Evolutionary conservation across 2,113 vertebrate genomes (phyloP), one percentile per base, ranked within the genome.

Genomic region (Nibea albiflora): DNA sequence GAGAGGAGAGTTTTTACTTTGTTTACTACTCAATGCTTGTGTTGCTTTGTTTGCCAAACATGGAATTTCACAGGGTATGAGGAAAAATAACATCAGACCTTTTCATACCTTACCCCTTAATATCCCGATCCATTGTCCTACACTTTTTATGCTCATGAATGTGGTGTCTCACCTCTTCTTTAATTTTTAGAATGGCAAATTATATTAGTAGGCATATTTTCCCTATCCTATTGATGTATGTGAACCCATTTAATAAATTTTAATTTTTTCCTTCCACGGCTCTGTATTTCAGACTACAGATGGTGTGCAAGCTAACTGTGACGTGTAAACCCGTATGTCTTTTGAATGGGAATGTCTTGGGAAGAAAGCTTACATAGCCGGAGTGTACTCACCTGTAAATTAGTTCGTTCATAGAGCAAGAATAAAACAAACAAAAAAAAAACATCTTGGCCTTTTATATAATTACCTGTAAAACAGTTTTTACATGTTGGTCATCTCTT

Each of bases 401-500:
- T 92, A 94, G 90, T 94, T 93, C 83, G 20, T 94, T 94, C 92
- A 93, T 93, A 92, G 86, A 88, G 87, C 87, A 93, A 93, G 85
- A 93, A 93, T 89, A 90, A 86, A 92, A 89, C 63, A 81, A 87
- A 90, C 67, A 61, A 79, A 85, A 39, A 39, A 79, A 81, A 89
- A 87, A 89, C 89, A 93, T 92, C 87, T 93, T 92, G 90, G 93
- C 93, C 93, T 95, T 95, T 95, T 95, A 94, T 95, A 95, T 93
- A 95, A 94, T 94, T 94, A 94, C 92, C 89, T 93, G 94, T 95
- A 94, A 93, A 90, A 92, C 92, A 67, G 90, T 95, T 95, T 95
- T 94, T 95, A 95, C 94, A 94, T 95, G 94, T 94, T 80, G 89
- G 90, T 95, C 94, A 95, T 95, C 92, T 94, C 90, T 93, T 87